Evolutionary conservation across 2,888 invertebrate genomes (phyloP), one percentile per base, ranked within the genome.

Genomic region (Neria commutata): DNA sequence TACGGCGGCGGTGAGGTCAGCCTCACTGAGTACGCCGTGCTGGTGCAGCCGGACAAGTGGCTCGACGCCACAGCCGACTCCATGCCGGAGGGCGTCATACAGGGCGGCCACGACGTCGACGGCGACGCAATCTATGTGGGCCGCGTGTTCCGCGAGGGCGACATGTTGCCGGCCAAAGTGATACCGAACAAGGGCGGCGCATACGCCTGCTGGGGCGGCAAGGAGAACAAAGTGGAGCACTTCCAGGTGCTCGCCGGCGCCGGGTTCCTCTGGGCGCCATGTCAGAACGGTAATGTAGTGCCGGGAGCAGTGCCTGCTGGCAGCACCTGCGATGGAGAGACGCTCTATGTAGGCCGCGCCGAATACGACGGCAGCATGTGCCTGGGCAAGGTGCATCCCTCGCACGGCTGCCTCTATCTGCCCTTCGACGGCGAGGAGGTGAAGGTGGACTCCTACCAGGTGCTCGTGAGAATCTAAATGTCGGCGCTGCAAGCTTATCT

Each of bases 401-500:
- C 86, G 62, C 88, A 89, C 72, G 86, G 83, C 19, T 79, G 82
- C 23, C 85, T 87, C 69, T 89, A 88, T 79, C 86, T 89, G 64
- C 88, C 89, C 6, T 88, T 86, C 75, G 88, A 85, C 57, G 89
- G 90, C 0, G 85, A 86, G 74, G 91, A 91, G 75, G 81, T 85
- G 64, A 84, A 83, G 56, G 86, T 87, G 61, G 75, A 83, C 1
- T 85, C 87, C 65, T 91, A 91, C 80, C 91, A 92, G 79, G 86
- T 88, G 51, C 85, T 92, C 4, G 87, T 88, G 8, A 26, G 71
- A 50, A 24, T 42, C 6, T 74, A 11, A 29, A n/a, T n/a, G n/a
- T n/a, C n/a, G n/a, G n/a, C n/a, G n/a, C n/a, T n/a, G n/a, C n/a
- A n/a, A n/a, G n/a, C n/a, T n/a, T n/a, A n/a, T n/a, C n/a, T n/a